Percentiles rank a stretch among this genome's conserved stretches.
Evolutionary conservation across 2,797 vertebrate species (phyloP).

Genomic region (Eulemur mongoz): DNA sequence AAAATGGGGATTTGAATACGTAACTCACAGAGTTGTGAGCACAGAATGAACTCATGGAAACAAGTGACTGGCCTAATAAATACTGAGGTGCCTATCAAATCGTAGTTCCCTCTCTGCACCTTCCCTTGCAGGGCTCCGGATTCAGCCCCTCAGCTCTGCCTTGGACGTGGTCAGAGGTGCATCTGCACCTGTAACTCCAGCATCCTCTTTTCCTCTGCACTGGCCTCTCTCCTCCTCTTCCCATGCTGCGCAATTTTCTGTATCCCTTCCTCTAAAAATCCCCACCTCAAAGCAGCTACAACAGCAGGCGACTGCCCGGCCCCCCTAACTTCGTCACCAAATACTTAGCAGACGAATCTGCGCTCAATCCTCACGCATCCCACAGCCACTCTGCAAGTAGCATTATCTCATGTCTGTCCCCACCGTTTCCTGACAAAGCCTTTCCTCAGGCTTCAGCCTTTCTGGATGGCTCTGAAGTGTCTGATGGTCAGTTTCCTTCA

Average conservation of each 20-base stretch:
- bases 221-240: background rate
- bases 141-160: background rate
- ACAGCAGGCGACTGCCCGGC: background rate
- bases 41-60: background rate
- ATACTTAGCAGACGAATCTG: background rate
- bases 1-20: background rate
- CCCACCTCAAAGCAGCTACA: background rate
- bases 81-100: fast-evolving
- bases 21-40: background rate
- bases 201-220: background rate
- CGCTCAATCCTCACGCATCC: background rate
- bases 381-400: background rate
- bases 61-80: background rate
- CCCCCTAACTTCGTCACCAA: background rate
- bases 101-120: background rate
- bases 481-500: fast-evolving
- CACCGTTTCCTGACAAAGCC: background rate
- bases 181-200: background rate
- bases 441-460: background rate
- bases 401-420: background rate
- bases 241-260: background rate
- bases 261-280: background rate
- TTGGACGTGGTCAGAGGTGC: background rate
- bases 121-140: background rate
- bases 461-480: background rate